These are phyloP conservation scores for Cherax quadricarinatus DNA, from an alignment of 1,140 invertebrate genomes.

Conservation along the genomic window DNA sequence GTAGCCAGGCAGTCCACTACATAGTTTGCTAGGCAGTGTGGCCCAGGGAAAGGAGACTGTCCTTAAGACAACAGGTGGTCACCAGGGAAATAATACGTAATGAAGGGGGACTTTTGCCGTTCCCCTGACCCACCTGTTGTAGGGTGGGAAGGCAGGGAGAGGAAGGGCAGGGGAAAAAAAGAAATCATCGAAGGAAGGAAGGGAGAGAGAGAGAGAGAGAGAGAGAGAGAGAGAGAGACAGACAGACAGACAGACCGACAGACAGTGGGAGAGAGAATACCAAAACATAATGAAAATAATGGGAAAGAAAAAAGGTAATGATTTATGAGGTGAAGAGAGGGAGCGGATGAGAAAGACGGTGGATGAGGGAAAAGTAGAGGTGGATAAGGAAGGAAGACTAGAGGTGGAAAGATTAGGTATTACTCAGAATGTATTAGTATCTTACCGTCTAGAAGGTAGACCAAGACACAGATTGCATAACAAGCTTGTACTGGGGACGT, in stretches of 20 bases:
- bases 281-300: not conserved
- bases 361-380: constrained; percentile 8
- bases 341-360: not conserved
- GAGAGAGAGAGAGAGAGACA: not conserved
- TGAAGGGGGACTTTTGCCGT: too few species aligned
- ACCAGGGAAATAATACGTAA: too few species aligned
- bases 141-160: not conserved
- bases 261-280: constrained; percentile 8
- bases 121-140: too few species aligned
- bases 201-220: not conserved
- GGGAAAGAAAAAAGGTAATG: not conserved
- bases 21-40: too few species aligned
- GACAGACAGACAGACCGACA: not conserved
- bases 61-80: too few species aligned
- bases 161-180: not conserved
- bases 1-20: too few species aligned
- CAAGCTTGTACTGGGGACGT: too few species aligned
- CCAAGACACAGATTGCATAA: too few species aligned
- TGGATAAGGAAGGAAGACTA: not conserved
- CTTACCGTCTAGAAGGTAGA: too few species aligned
- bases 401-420: not conserved
- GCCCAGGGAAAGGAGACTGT: too few species aligned
- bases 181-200: not conserved
- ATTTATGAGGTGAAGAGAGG: not conserved
- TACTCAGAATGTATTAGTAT: not conserved